A percentile compares a stretch with the other conserved stretches of the same genome.
Evolutionary conservation across 2,888 invertebrate species (phyloP).

Genomic region (Argynnis bischoffii): DNA sequence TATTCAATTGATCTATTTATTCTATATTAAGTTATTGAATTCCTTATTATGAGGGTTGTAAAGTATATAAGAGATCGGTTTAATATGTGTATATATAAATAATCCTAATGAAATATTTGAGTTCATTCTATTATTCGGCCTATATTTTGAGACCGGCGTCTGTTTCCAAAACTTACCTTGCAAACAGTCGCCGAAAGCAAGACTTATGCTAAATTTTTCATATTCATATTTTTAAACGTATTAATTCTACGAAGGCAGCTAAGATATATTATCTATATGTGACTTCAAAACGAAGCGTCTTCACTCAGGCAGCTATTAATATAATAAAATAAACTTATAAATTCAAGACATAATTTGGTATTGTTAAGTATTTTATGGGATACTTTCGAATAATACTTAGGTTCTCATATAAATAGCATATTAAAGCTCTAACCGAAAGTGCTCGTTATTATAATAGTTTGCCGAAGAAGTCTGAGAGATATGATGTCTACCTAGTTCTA

Average conservation of each 20-base stretch:
- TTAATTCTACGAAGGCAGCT: constrained; percentile 12
- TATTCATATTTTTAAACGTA: constrained; percentile 30
- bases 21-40: constrained; percentile 68
- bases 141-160: constrained; percentile 58
- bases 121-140: constrained; percentile 68
- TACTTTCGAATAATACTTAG: constrained; percentile 40
- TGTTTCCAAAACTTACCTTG: constrained; percentile 38
- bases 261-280: constrained; percentile 26
- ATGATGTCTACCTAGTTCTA: constrained; percentile 50
- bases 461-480: constrained; percentile 66
- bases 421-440: constrained; percentile 61
- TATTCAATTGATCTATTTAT: constrained; percentile 66
- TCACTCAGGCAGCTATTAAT: constrained; percentile 71
- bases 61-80: constrained; percentile 62
- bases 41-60: constrained; percentile 73
- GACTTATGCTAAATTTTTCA: constrained; percentile 27
- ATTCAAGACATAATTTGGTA: constrained; percentile 38
- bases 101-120: constrained; percentile 59
- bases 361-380: constrained; percentile 43
- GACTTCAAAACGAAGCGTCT: constrained; percentile 48
- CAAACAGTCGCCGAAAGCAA: constrained; percentile 35
- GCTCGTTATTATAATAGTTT: constrained; percentile 52
- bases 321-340: constrained; percentile 36
- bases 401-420: constrained; percentile 50
- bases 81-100: constrained; percentile 66